phyloP scores from a whole-genome alignment of 2,113 vertebrate genomes.

The Uria aalge region DNA sequence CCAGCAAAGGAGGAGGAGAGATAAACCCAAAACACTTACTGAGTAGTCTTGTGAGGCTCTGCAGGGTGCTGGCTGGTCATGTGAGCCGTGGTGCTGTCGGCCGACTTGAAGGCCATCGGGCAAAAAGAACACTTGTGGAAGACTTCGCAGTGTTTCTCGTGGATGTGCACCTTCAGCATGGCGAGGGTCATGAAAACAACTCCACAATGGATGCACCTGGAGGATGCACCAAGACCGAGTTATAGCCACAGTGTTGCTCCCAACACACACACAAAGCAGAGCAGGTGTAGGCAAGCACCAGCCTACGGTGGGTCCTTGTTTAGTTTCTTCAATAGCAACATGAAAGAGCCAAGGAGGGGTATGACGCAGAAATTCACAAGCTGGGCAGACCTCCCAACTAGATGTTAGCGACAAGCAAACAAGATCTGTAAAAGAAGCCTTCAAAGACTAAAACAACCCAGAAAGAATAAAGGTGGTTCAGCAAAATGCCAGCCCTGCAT shows the following conservation, averaged over 20 bases:
- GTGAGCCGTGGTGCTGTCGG: slow-evolving; percentile 82
- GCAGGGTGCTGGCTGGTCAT: slow-evolving; percentile 82
- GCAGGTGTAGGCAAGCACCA: not conserved
- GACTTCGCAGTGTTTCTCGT: slow-evolving; percentile 91
- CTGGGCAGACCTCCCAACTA: not conserved
- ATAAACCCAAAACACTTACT: slow-evolving; percentile 78
- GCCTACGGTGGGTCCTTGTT: fast-evolving
- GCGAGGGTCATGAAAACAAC: slow-evolving; percentile 86
- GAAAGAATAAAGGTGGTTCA: not conserved
- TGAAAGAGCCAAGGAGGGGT: not conserved
- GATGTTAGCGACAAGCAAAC: not conserved
- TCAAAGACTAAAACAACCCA: not conserved
- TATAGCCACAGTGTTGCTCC: not conserved
- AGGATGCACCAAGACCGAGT: not conserved
- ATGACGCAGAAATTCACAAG: not conserved
- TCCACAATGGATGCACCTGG: slow-evolving; percentile 94
- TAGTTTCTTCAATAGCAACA: fast-evolving
- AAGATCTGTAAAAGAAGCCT: not conserved
- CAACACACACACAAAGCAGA: fast-evolving
- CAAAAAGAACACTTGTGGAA: slow-evolving; percentile 94
- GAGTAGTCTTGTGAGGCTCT: slow-evolving; percentile 77
- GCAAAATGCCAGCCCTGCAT: not conserved
- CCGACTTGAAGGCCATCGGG: slow-evolving; percentile 92
- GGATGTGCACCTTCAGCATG: slow-evolving; percentile 89
- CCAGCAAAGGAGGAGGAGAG: not conserved